Percentiles rank a stretch among this genome's conserved stretches.
phyloP scores from a whole-genome alignment of 2,113 vertebrate species.

The Hylia prasina region DNA sequence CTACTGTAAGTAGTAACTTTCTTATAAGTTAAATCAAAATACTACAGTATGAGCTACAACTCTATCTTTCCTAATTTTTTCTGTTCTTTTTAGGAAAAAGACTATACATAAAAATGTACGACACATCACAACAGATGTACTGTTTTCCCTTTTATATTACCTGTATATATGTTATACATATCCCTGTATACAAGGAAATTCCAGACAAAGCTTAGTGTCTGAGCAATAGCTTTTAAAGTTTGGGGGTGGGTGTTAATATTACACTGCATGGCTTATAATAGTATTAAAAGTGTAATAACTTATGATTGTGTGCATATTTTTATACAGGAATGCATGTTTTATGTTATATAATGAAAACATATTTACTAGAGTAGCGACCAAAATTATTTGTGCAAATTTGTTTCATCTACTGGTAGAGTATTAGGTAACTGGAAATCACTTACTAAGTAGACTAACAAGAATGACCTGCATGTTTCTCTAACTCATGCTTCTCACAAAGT shows the following conservation, averaged over 20 bases:
- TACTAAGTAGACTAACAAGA: not conserved
- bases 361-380: not conserved
- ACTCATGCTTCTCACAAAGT: not conserved
- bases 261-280: not conserved
- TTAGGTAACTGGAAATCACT: not conserved
- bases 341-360: not conserved
- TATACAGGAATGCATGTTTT: not conserved
- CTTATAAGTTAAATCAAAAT: not conserved
- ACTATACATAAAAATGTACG: not conserved
- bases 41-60: not conserved
- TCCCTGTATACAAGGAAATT: not conserved
- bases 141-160: not conserved
- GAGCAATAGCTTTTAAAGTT: not conserved
- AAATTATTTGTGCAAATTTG: not conserved
- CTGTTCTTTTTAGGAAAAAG: not conserved
- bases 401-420: not conserved
- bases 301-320: not conserved
- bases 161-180: not conserved
- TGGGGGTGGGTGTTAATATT: not conserved
- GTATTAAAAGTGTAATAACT: not conserved
- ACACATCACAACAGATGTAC: not conserved
- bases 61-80: not conserved
- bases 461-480: not conserved
- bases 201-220: not conserved
- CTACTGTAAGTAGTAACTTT: not conserved